These are phyloP conservation scores for Zoanthus sociatus DNA, from an alignment of 92 coral and sea anemone genomes.

Conservation along the genomic window DNA sequence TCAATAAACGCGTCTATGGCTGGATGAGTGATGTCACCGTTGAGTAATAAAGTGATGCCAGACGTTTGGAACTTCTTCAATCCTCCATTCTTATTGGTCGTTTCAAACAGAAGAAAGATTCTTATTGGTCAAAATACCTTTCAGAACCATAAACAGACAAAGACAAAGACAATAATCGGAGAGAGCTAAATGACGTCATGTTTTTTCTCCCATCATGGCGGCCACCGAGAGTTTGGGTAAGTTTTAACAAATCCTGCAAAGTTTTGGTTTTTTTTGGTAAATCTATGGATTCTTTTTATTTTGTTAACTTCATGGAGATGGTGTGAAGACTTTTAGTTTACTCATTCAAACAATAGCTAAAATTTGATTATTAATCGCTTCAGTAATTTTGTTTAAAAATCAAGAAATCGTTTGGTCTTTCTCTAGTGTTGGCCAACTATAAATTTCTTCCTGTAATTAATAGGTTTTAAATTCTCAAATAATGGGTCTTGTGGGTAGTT, in stretches of 20 bases:
- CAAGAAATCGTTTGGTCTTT: background rate
- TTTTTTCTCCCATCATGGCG: slow-evolving; percentile 43
- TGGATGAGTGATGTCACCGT: slow-evolving; percentile 14
- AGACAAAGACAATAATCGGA: slow-evolving; percentile 9
- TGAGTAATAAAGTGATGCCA: slow-evolving; percentile 38
- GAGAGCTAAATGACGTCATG: slow-evolving; percentile 43
- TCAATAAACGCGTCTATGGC: background rate
- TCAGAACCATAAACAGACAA: slow-evolving; percentile 3
- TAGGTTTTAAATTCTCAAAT: background rate
- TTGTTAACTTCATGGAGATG: background rate
- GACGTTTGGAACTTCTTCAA: slow-evolving; percentile 23
- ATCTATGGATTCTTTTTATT: background rate
- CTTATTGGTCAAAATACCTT: slow-evolving; percentile 13
- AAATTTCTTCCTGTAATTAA: no score
- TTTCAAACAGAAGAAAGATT: background rate
- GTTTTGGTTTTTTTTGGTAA: background rate
- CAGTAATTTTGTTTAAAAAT: slow-evolving; percentile 42
- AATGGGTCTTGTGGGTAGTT: no score
- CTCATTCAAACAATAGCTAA: background rate
- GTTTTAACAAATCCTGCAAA: background rate
- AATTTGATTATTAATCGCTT: slow-evolving; percentile 19
- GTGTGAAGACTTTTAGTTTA: background rate
- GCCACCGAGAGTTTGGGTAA: slow-evolving; percentile 28
- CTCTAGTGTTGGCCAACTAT: background rate
- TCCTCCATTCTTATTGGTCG: slow-evolving; percentile 10